Evolutionary conservation across 1,140 invertebrate species (phyloP).

Genomic region (Eueides isabella): DNA sequence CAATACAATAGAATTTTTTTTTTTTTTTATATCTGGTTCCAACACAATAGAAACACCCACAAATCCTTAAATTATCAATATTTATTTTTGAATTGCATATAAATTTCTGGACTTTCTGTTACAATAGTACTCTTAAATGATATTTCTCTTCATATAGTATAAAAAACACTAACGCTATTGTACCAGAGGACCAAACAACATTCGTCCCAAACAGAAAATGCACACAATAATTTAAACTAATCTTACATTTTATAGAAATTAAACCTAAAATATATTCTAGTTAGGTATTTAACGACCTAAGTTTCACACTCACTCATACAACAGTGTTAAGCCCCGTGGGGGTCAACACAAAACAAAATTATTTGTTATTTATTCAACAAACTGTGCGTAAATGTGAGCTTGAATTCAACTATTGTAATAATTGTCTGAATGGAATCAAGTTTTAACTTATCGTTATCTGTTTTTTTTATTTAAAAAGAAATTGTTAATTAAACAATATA

Average conservation of each 20-base stretch:
- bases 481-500: too few species aligned
- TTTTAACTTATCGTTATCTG: background rate
- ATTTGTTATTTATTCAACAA: slow-evolving; percentile 51
- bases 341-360: slow-evolving; percentile 29
- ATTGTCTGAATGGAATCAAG: background rate
- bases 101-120: slow-evolving; percentile 82
- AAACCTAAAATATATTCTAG: slow-evolving; percentile 73
- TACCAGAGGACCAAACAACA: slow-evolving; percentile 67
- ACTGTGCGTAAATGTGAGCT: slow-evolving; percentile 29
- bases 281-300: slow-evolving; percentile 76
- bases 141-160: slow-evolving; percentile 69
- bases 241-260: slow-evolving; percentile 71
- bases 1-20: too few species aligned
- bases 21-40: too few species aligned
- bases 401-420: background rate
- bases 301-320: slow-evolving; percentile 66
- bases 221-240: slow-evolving; percentile 81
- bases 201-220: slow-evolving; percentile 74
- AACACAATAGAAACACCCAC: background rate
- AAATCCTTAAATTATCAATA: slow-evolving; percentile 76
- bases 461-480: too few species aligned
- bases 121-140: slow-evolving; percentile 79
- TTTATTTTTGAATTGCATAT: slow-evolving; percentile 81
- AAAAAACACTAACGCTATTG: slow-evolving; percentile 80
- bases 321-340: slow-evolving; percentile 52